phyloP scores from a whole-genome alignment of 2,888 invertebrate species.

The Drosophila ezoana region DNA sequence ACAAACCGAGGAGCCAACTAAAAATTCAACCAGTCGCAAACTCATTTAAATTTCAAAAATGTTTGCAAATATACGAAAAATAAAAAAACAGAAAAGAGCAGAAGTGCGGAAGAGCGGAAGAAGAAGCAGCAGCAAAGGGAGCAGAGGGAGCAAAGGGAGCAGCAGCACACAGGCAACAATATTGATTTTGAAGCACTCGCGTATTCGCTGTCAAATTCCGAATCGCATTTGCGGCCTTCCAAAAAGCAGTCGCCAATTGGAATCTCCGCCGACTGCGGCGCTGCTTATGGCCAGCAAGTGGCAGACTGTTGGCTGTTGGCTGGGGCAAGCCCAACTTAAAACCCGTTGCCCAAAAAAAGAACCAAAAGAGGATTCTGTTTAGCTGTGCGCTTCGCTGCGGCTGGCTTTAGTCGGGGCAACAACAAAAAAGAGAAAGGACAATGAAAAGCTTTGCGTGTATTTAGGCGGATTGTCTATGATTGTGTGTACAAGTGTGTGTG shows the following conservation, averaged over 20 bases:
- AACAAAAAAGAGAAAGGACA: constrained; percentile 24
- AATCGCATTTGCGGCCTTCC: constrained; percentile 22
- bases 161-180: constrained; percentile 7
- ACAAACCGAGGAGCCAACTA: background rate
- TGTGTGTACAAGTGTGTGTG: constrained; percentile 22
- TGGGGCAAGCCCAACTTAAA: constrained; percentile 16
- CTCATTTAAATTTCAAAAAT: constrained; percentile 20
- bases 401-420: constrained; percentile 20
- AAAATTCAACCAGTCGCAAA: background rate
- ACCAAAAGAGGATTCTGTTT: constrained; percentile 41
- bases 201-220: constrained; percentile 12
- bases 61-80: constrained; percentile 6
- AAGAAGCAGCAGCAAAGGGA: background rate
- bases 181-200: constrained; percentile 32
- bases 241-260: constrained; percentile 22
- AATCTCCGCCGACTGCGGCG: background rate
- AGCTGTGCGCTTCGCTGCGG: constrained; percentile 26
- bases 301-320: background rate
- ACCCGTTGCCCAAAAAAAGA: constrained; percentile 9
- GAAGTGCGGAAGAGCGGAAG: background rate
- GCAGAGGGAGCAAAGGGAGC: background rate
- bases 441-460: constrained; percentile 55
- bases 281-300: background rate
- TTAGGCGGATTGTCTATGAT: constrained; percentile 56
- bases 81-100: no score